phyloP scores from a whole-genome alignment of 2,888 invertebrate species.

The Nemotelus pantherinus region DNA sequence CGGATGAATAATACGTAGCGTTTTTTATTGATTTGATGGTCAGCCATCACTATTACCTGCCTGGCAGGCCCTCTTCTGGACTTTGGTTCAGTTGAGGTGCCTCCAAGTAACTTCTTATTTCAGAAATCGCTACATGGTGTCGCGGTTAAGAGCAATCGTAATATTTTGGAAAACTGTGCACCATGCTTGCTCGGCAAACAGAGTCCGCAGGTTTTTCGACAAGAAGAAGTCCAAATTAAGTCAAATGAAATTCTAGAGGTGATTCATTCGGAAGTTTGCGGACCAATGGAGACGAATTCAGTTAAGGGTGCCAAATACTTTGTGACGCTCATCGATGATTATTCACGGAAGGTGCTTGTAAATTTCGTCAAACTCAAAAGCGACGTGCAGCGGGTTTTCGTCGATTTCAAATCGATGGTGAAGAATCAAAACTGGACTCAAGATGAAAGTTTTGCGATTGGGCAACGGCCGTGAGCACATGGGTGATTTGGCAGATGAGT shows the following conservation, averaged over 20 bases:
- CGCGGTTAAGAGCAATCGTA: too few relatives aligned
- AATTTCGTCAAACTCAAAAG: too few relatives aligned
- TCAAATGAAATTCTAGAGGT: neutral
- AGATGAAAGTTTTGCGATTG: neutral
- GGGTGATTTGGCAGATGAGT: neutral
- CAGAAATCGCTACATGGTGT: too few relatives aligned
- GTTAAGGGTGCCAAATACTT: neutral
- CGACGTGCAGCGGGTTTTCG: too few relatives aligned
- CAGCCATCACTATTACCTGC: too few relatives aligned
- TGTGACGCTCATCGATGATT: slow-evolving; percentile 5
- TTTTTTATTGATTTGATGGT: too few relatives aligned
- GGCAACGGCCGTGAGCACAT: too few relatives aligned
- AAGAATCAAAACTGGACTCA: slow-evolving; percentile 7
- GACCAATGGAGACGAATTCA: neutral
- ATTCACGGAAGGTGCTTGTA: neutral
- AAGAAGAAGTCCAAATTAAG: neutral
- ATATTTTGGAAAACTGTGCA: too few relatives aligned
- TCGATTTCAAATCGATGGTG: neutral
- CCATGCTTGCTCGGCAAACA: neutral
- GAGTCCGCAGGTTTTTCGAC: neutral
- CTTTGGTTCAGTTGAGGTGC: too few relatives aligned
- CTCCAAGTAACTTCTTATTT: too few relatives aligned
- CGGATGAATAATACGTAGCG: too few relatives aligned
- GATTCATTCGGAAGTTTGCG: neutral
- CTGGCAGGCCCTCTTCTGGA: too few relatives aligned